These are phyloP conservation scores for Phylloscopus collybita DNA, from an alignment of 2,797 vertebrate genomes.

Conservation along the genomic window DNA sequence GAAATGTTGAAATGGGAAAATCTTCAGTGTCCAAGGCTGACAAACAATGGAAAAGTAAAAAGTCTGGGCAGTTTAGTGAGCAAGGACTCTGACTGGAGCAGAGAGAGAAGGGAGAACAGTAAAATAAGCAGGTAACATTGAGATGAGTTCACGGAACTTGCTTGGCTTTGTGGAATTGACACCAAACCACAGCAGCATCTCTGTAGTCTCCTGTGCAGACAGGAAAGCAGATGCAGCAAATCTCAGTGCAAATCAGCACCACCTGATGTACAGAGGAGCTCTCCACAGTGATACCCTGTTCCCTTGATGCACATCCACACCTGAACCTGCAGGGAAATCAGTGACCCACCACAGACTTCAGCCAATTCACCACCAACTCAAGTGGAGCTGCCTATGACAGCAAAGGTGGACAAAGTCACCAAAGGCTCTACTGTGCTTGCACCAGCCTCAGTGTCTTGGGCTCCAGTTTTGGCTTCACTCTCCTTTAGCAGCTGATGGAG, in stretches of 20 bases:
- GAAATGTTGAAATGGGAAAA: neutral
- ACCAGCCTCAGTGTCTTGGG: neutral
- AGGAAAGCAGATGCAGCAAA: neutral
- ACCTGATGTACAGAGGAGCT: neutral
- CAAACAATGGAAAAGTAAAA: neutral
- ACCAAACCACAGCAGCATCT: neutral
- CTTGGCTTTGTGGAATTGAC: neutral
- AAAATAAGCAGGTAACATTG: neutral
- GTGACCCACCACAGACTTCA: neutral
- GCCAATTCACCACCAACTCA: neutral
- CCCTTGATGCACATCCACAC: neutral
- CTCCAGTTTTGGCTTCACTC: neutral
- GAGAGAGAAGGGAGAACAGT: neutral
- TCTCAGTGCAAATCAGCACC: neutral
- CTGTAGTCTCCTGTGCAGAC: neutral
- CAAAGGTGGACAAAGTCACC: neutral
- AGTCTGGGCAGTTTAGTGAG: neutral
- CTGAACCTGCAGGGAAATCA: neutral
- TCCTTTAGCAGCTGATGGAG: neutral
- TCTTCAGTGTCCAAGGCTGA: neutral
- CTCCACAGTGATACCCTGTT: neutral
- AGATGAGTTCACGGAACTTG: neutral
- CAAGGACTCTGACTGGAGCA: neutral
- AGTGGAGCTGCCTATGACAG: fast-evolving
- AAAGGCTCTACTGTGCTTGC: neutral